phyloP scores from a whole-genome alignment of 1,140 invertebrate genomes.

The Cepaea nemoralis region DNA sequence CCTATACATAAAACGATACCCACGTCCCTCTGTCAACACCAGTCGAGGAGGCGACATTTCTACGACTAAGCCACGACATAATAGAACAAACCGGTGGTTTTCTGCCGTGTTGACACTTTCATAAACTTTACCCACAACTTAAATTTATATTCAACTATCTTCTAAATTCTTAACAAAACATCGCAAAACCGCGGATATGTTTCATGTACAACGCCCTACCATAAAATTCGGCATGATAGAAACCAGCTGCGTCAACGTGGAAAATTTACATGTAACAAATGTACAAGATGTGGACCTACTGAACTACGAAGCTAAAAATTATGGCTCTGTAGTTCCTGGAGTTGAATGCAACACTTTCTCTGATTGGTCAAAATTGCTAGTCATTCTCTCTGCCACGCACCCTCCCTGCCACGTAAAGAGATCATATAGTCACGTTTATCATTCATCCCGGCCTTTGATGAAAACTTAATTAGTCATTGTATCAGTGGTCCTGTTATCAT shows the following conservation, averaged over 20 bases:
- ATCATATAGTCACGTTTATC: not conserved
- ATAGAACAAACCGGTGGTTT: not conserved
- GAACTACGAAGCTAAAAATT: conserved; percentile 36
- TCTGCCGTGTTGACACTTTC: conserved; percentile 8
- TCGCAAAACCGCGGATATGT: too few relatives aligned
- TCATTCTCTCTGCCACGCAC: conserved; percentile 32
- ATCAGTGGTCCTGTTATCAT: too few relatives aligned
- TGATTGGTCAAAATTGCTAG: conserved; percentile 50
- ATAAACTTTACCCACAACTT: not conserved
- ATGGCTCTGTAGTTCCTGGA: conserved; percentile 13
- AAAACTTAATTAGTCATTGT: too few relatives aligned
- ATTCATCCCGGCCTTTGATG: not conserved
- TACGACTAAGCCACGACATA: not conserved
- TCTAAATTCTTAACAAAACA: not conserved
- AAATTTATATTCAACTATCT: not conserved
- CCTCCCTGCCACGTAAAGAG: conserved; percentile 45
- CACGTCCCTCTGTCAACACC: too few relatives aligned
- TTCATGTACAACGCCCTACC: not conserved
- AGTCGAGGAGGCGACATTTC: too few relatives aligned
- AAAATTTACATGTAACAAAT: conserved; percentile 18
- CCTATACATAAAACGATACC: too few relatives aligned
- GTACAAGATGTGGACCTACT: conserved; percentile 19
- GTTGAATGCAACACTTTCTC: conserved; percentile 43
- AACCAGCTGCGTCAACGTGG: conserved; percentile 37
- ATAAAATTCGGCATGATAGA: not conserved